Conservation (phyloP, 1,140 invertebrate genomes). For the Penaeus indicus region DNA sequence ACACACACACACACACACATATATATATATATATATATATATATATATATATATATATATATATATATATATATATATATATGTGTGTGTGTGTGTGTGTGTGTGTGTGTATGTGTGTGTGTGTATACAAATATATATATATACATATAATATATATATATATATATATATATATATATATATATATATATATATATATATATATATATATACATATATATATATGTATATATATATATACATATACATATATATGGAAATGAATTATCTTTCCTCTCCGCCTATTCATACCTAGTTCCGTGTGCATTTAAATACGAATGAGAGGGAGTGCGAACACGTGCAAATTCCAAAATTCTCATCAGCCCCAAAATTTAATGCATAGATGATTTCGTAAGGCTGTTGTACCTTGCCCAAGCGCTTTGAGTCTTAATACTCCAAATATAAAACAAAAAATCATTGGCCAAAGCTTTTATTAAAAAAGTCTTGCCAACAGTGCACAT, state of each 20-base stretch:
- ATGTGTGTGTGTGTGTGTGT: background rate
- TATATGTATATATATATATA: slow-evolving; percentile 12
- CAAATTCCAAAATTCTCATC: background rate
- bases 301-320: slow-evolving; percentile 7
- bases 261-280: background rate
- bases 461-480: no score
- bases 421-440: background rate
- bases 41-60: background rate
- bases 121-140: background rate
- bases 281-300: background rate
- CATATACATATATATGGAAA: background rate
- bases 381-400: background rate
- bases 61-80: slow-evolving; percentile 12
- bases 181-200: slow-evolving; percentile 32
- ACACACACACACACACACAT: background rate
- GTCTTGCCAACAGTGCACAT: no score
- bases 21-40: background rate
- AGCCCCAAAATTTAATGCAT: background rate
- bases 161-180: slow-evolving; percentile 5
- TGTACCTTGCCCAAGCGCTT: background rate
- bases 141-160: background rate
- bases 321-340: background rate
- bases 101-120: background rate
- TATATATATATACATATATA: slow-evolving; percentile 18
- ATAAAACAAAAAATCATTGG: no score